Evolutionary conservation across 2,888 invertebrate species (phyloP), one percentile per base, ranked within the genome.

Genomic region (Athrips mouffetella): DNA sequence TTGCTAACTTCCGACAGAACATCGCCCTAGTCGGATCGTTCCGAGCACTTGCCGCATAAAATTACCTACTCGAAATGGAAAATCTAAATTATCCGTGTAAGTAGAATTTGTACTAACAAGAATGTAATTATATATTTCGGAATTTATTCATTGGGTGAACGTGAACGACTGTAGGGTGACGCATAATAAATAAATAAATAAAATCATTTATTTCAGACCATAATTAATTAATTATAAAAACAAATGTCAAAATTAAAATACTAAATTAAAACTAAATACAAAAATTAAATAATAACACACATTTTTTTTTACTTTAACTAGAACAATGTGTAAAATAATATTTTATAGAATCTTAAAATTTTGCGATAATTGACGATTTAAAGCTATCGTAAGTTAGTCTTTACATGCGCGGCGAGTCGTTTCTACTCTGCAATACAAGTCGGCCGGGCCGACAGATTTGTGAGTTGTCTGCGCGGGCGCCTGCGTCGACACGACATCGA

Each of bases 1-100:
- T 88, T 87, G 87, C 84, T 81, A 86, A 88, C 88, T 88, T 88
- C 88, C 87, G 88, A 86, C 86, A 77, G 81, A 77, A 70, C 75
- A 78, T 79, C 79, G 78, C 85, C 83, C 84, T 86, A 87, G 80
- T 80, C 70, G 81, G 78, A 76, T 76, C 76, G 83, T 84, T 85
- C 80, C 78, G 73, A 80, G 71, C 81, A 80, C 76, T 86, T 84
- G 74, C 76, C 73, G 74, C 76, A 74, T 76, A 75, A 77, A 79
- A 82, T 85, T 83, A 79, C 74, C 67, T 72, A 75, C 67, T 70
- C 60, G 63, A 70, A 76, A 71, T 68, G 67, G 73, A 66, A 64
- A 67, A 71, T 68, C 62, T 50, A 73, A 74, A 75, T 77, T 73
- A 73, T 58, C 58, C 60, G 57, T 60, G 55, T 60, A 53, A 55